Percentiles rank a stretch among this genome's conserved stretches.
Evolutionary conservation across 2,888 invertebrate species (phyloP).

Genomic region (Camptogramma bilineatum): DNA sequence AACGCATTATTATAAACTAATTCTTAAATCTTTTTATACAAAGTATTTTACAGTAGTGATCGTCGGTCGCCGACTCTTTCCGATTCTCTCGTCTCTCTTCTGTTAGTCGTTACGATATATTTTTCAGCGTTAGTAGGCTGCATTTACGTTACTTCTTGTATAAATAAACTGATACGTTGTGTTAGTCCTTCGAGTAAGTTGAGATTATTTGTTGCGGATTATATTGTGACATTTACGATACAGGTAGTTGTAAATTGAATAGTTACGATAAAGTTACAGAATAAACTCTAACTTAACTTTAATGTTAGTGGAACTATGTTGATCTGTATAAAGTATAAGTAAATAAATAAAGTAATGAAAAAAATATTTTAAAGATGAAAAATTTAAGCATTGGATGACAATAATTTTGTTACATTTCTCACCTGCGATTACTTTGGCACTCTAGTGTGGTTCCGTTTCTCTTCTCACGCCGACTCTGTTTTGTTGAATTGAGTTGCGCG

Average conservation of each 20-base stretch:
- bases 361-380: slow-evolving; percentile 73
- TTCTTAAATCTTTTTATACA: slow-evolving; percentile 73
- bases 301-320: slow-evolving; percentile 61
- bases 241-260: slow-evolving; percentile 68
- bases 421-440: slow-evolving; percentile 59
- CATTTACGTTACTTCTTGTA: slow-evolving; percentile 26
- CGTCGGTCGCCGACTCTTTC: slow-evolving; percentile 38
- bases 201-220: slow-evolving; percentile 64
- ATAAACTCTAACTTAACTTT: slow-evolving; percentile 53
- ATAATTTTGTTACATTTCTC: slow-evolving; percentile 81
- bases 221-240: slow-evolving; percentile 41
- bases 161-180: slow-evolving; percentile 37
- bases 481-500: slow-evolving; percentile 22
- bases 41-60: slow-evolving; percentile 53
- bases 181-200: slow-evolving; percentile 52
- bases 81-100: slow-evolving; percentile 43
- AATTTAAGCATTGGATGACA: slow-evolving; percentile 82
- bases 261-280: slow-evolving; percentile 52
- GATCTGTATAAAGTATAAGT: slow-evolving; percentile 77
- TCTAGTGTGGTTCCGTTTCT: slow-evolving; percentile 49
- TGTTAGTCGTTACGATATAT: slow-evolving; percentile 24
- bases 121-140: slow-evolving; percentile 18
- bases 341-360: slow-evolving; percentile 66
- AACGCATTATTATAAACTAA: slow-evolving; percentile 53
- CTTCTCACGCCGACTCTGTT: slow-evolving; percentile 32